These are phyloP conservation scores for Coptodon rendalli DNA, from an alignment of 2,113 vertebrate genomes.

Conservation along the genomic window DNA sequence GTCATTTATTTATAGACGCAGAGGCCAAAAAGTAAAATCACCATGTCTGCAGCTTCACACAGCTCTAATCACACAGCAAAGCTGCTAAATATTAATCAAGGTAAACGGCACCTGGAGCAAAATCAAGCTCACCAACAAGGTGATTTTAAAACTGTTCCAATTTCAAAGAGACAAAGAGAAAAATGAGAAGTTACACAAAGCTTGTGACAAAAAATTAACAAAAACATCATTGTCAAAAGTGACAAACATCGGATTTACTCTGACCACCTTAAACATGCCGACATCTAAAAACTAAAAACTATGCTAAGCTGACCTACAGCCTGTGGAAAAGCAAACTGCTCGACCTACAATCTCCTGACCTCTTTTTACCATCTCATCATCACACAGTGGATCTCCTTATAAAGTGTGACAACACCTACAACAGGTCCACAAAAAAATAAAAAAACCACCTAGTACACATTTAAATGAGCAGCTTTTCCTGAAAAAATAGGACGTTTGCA, in stretches of 20 bases:
- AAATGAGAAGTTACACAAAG: background rate
- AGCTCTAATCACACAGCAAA: background rate
- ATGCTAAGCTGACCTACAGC: background rate
- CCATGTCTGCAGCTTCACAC: accelerated
- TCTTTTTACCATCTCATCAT: background rate
- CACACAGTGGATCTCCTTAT: background rate
- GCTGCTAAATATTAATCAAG: background rate
- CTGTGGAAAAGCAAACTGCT: background rate
- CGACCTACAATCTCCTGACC: background rate
- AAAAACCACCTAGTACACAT: accelerated
- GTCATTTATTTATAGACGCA: background rate
- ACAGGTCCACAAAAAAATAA: background rate
- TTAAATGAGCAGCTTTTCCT: accelerated
- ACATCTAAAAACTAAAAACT: background rate
- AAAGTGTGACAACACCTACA: background rate
- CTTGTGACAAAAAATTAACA: accelerated
- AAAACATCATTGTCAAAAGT: accelerated
- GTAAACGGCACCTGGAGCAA: background rate
- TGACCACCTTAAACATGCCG: background rate
- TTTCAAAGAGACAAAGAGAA: background rate
- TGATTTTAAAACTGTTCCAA: accelerated
- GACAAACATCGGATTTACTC: accelerated
- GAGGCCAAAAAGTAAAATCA: background rate
- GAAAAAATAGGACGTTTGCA: accelerated
- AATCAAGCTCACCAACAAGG: background rate